phyloP scores from a whole-genome alignment of 2,113 vertebrate genomes.

The Zosterops borbonicus region DNA sequence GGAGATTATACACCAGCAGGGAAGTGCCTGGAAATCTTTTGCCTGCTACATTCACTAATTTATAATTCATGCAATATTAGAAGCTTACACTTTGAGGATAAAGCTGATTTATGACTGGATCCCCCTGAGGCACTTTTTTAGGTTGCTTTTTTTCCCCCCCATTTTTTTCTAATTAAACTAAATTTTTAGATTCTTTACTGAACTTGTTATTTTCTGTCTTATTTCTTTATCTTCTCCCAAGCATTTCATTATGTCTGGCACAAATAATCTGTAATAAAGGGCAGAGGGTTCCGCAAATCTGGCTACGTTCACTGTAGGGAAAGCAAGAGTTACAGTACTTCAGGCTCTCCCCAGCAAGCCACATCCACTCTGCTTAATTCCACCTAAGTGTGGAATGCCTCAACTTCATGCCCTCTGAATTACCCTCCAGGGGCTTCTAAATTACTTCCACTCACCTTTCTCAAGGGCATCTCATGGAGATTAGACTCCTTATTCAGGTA shows the following conservation, averaged over 20 bases:
- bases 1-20: neutral
- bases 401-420: neutral
- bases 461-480: neutral
- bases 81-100: neutral
- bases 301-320: rapidly evolving
- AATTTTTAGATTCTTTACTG: neutral
- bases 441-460: neutral
- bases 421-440: neutral
- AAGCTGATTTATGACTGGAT: neutral
- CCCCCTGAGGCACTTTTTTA: neutral
- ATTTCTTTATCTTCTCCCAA: neutral
- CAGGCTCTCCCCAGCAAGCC: neutral
- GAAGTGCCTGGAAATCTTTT: neutral
- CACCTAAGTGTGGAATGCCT: neutral
- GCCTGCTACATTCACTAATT: neutral
- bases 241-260: neutral
- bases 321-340: neutral
- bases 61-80: neutral
- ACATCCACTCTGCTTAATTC: neutral
- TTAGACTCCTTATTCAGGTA: neutral
- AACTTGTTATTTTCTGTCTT: neutral
- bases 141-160: rapidly evolving
- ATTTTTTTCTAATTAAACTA: neutral
- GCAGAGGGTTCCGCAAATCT: neutral
- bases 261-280: neutral